Base-by-base conservation (phyloP, 2,888 invertebrate species). In the Masnerella sp. region DNA sequence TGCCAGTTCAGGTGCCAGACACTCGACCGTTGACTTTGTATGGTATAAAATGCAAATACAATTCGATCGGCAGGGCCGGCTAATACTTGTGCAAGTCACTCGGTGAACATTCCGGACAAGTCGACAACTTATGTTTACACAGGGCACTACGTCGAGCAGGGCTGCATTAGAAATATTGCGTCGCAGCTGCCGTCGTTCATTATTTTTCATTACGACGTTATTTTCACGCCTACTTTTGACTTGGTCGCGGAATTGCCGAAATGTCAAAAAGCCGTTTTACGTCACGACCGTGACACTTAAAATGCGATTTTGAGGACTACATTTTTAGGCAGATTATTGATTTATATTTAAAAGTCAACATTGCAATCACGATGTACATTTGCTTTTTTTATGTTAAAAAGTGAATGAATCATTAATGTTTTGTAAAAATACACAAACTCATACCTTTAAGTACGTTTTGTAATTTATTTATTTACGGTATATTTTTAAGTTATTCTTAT, bases 1-100 rank as follows among this genome's bases (percentile, higher is more conserved):
- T 64, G 62, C 38, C 68, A 45, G 45, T 61, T 51, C 17, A 64
- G 58, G 56, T 52, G 52, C 68, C 38, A 49, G 69, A 64, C 59
- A 71, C 59, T 59, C 56, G 76, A 74, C 64, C 76, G 73, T 76
- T 76, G 74, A 76, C 76, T 76, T 71, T 74, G 71, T 73, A 76
- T 68, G 65, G 47, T 62, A 68, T 38, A 52, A 70, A 76, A 74
- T 76, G 76, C 71, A 76, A 76, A 74, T 76, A 40, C 47, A 7
- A 36, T 74, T 76, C 76, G 76, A 76, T 71, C 71, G 71, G 30
- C 70, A 70, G 51, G 30, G 62, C 52, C 43, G 58, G 52, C 45
- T 64, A 61, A 64, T 73, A 56, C 38, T 62, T 20, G 51, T 43
- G 61, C 67, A 43, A 69, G 69, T 61, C 69, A 69, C 54, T 54